Percentiles rank a stretch among this genome's conserved stretches.
phyloP scores from a whole-genome alignment of 2,113 vertebrate genomes.

The Crypturellus undulatus region DNA sequence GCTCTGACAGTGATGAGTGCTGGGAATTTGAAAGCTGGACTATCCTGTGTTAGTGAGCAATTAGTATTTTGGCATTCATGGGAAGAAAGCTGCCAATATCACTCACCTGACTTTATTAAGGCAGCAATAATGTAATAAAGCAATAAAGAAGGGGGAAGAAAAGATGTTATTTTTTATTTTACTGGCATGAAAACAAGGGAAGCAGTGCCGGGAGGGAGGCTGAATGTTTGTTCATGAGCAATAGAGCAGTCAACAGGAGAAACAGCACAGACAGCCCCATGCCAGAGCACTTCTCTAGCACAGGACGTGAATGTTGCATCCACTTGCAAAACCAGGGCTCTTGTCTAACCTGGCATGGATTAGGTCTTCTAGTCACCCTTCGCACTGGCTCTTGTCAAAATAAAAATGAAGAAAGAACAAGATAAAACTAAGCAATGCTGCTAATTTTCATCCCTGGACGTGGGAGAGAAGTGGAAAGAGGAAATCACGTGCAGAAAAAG shows the following conservation, averaged over 20 bases:
- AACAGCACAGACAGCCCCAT: fast-evolving
- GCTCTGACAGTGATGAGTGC: neutral
- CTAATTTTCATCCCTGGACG: neutral
- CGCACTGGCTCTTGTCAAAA: neutral
- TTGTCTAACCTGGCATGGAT: neutral
- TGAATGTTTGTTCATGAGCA: neutral
- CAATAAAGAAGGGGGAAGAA: neutral
- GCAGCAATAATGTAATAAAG: neutral
- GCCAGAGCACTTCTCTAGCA: neutral
- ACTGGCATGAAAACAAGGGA: neutral
- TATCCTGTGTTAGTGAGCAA: neutral
- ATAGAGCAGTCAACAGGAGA: fast-evolving
- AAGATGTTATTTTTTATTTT: neutral
- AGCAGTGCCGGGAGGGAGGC: neutral
- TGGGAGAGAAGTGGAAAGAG: neutral
- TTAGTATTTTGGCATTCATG: neutral
- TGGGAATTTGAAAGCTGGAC: neutral
- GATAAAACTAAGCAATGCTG: neutral
- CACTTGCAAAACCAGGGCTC: neutral
- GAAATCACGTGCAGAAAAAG: neutral
- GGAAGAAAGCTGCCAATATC: neutral
- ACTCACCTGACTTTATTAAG: neutral
- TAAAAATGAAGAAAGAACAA: neutral
- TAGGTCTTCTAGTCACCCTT: neutral
- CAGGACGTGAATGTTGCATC: fast-evolving